These are phyloP conservation scores for Xenops minutus DNA, from an alignment of 2,797 vertebrate species.

Conservation along the genomic window DNA sequence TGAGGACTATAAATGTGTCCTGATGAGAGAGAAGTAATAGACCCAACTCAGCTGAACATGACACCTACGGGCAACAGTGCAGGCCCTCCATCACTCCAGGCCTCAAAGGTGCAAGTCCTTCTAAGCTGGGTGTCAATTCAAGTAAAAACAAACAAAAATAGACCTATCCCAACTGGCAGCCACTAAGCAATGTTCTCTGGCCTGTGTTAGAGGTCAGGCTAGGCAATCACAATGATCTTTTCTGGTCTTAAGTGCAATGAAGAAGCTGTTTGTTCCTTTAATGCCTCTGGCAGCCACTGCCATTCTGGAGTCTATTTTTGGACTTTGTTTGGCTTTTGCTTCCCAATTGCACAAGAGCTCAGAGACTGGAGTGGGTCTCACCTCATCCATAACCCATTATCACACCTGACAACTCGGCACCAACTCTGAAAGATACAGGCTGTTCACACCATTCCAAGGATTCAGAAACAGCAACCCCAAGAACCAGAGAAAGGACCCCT, in stretches of 20 bases:
- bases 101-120: not conserved
- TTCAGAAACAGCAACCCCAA: not conserved
- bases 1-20: not conserved
- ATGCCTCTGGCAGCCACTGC: not conserved
- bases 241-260: conserved; percentile 37
- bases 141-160: not conserved
- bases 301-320: not conserved
- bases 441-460: not conserved
- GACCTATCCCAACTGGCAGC: not conserved
- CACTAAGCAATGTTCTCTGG: not conserved
- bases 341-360: not conserved
- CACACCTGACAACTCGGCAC: not conserved
- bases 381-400: not conserved
- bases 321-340: not conserved
- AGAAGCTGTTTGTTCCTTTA: not conserved
- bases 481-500: not conserved
- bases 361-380: not conserved
- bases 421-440: not conserved
- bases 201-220: not conserved
- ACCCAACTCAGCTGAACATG: not conserved
- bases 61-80: not conserved
- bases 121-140: not conserved
- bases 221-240: not conserved
- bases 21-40: not conserved
- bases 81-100: not conserved